Evolutionary conservation across 2,113 vertebrate species (phyloP).

Genomic region (Phocoena phocoena): DNA sequence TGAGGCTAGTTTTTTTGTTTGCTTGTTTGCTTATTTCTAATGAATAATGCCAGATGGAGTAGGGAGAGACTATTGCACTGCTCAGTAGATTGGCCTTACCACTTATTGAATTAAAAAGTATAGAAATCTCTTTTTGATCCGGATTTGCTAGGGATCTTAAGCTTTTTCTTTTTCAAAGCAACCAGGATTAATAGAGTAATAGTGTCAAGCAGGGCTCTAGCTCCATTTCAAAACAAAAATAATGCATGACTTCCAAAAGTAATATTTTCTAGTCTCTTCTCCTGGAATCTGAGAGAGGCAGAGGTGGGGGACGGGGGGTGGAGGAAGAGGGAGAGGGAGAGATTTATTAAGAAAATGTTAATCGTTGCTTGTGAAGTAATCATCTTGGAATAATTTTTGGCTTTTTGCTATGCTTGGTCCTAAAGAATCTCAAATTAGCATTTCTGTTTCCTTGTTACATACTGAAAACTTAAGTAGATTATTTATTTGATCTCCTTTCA

Average conservation of each 20-base stretch:
- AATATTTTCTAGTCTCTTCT: conserved; percentile 1
- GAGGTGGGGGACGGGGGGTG: fast-evolving
- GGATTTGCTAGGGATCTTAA: not conserved
- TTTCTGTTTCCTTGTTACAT: conserved; percentile 32
- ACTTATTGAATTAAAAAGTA: conserved; percentile 6
- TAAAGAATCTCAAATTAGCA: conserved; percentile 9
- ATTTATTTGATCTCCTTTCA: conserved; percentile 45
- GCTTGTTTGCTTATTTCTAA: not conserved
- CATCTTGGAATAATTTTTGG: conserved; percentile 8
- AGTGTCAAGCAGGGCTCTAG: not conserved
- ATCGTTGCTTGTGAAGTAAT: not conserved
- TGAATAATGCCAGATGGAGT: not conserved
- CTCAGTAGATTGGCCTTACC: not conserved
- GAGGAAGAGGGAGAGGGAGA: not conserved
- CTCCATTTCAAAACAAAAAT: not conserved
- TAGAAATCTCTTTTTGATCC: not conserved
- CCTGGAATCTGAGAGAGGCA: not conserved
- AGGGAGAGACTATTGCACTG: not conserved
- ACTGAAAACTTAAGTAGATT: conserved; percentile 33
- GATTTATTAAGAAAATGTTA: conserved; percentile 4
- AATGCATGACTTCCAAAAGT: conserved; percentile 1
- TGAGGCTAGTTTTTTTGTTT: not conserved
- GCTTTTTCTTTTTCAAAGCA: not conserved
- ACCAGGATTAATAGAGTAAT: not conserved
- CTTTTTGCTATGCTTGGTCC: conserved; percentile 16